Percentiles rank a stretch among this genome's conserved stretches.
Conservation (phyloP, 2,888 invertebrate genomes). For the Campoplex capitator region DNA sequence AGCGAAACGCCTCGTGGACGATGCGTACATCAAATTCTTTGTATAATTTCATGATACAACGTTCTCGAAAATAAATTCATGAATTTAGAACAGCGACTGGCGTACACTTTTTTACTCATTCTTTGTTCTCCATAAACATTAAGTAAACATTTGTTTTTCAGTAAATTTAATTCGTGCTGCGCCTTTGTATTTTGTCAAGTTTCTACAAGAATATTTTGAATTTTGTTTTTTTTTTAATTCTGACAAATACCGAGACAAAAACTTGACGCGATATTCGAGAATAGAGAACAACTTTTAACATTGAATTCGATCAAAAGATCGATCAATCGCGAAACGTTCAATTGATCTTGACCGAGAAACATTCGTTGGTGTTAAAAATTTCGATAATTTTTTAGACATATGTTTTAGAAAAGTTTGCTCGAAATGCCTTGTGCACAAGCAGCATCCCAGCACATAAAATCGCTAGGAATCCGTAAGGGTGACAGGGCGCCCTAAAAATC, state of each 20-base stretch:
- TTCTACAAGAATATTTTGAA: no score
- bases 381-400: neutral
- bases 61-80: neutral
- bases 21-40: neutral
- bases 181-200: no score
- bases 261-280: no score
- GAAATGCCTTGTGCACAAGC: neutral
- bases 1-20: neutral
- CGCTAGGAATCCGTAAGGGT: neutral
- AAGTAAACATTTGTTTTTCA: no score
- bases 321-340: neutral
- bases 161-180: no score
- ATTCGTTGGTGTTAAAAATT: neutral
- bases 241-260: no score
- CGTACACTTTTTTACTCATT: neutral
- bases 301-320: no score
- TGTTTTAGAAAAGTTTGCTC: neutral
- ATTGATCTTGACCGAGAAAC: neutral
- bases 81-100: neutral
- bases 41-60: neutral
- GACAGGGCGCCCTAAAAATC: neutral
- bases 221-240: no score
- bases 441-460: neutral
- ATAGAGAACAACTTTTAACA: no score
- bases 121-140: neutral